phyloP scores from a whole-genome alignment of 1,140 invertebrate species.

The Lycorma delicatula region DNA sequence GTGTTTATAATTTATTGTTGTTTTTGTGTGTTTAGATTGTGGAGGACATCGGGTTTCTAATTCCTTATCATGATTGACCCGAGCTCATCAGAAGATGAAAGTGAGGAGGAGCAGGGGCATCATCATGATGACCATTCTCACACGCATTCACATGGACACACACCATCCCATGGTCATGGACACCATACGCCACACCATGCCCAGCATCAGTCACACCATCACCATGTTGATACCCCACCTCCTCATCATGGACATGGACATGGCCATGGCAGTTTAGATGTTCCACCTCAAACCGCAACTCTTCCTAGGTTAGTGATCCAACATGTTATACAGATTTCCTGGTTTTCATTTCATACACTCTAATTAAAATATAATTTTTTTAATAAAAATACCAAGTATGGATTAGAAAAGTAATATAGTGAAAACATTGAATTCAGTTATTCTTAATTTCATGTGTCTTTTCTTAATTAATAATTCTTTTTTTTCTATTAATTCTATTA shows the following conservation, averaged over 20 bases:
- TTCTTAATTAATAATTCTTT: not conserved
- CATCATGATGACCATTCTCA: constrained; percentile 36
- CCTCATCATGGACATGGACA: constrained; percentile 18
- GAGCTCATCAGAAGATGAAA: constrained; percentile 81
- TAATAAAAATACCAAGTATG: not conserved
- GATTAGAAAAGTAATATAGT: not conserved
- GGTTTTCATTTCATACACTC: not conserved
- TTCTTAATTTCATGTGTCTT: not conserved
- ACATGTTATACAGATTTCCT: no score
- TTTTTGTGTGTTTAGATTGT: no score
- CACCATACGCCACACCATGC: constrained; percentile 30
- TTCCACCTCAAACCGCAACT: constrained; percentile 41
- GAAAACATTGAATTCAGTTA: not conserved
- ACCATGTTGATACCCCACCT: constrained; percentile 11
- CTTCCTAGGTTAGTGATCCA: constrained; percentile 30
- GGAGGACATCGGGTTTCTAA: no score
- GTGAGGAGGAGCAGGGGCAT: constrained; percentile 64
- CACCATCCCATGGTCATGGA: constrained; percentile 20
- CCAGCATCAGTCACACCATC: constrained; percentile 33
- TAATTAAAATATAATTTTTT: not conserved
- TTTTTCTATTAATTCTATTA: no score
- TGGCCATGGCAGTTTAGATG: constrained; percentile 36
- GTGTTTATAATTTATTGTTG: no score
- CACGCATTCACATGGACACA: constrained; percentile 25
- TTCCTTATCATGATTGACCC: constrained; percentile 81